These are phyloP conservation scores for Nanorana parkeri DNA, from an alignment of 2,113 vertebrate species.

Conservation along the genomic window DNA sequence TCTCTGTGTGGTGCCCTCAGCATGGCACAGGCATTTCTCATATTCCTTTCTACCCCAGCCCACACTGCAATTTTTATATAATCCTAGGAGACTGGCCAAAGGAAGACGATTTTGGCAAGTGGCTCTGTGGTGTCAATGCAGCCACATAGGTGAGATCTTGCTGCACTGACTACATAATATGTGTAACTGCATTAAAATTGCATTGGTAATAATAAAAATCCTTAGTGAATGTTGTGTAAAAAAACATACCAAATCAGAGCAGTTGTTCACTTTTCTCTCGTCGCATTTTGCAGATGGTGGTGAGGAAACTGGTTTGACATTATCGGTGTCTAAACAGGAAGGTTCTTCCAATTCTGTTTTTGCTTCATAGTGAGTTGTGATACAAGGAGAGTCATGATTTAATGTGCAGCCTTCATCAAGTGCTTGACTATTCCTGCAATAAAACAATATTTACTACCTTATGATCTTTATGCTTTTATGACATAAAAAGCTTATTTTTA, in stretches of 20 bases:
- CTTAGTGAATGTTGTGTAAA: no score
- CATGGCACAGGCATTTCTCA: no score
- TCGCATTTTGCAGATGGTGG: neutral
- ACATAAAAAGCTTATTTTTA: no score
- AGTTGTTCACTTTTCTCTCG: neutral
- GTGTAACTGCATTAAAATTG: neutral
- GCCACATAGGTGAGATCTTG: no score
- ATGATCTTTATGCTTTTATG: no score
- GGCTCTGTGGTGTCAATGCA: no score
- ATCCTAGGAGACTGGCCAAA: no score
- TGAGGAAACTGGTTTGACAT: neutral
- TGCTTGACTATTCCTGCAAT: constrained; percentile 42
- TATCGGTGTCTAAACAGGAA: neutral
- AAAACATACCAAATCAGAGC: neutral
- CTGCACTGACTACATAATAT: no score
- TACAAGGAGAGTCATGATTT: constrained; percentile 40
- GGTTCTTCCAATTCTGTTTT: neutral
- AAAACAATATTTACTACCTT: neutral
- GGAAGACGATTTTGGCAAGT: no score
- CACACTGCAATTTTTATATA: no score
- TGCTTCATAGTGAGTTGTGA: neutral
- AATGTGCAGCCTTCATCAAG: constrained; percentile 57
- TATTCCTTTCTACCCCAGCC: no score
- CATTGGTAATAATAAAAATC: neutral
- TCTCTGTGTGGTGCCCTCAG: no score